These are phyloP conservation scores for Gerosis bhagava DNA, from an alignment of 2,888 invertebrate genomes.

Conservation along the genomic window DNA sequence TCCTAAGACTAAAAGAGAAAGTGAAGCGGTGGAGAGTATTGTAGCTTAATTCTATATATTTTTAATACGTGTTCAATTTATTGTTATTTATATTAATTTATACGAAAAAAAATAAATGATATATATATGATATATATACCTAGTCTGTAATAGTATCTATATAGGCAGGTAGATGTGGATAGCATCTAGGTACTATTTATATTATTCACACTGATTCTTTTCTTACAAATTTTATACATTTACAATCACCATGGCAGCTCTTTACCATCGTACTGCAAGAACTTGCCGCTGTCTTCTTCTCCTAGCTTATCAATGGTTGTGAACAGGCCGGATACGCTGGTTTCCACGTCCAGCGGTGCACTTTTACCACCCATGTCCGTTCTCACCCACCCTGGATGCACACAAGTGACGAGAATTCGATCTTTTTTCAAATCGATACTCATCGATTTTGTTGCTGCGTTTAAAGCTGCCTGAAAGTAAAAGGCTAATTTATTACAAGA, in stretches of 20 bases:
- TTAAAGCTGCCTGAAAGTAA: conserved; percentile 87
- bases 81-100: too few relatives aligned
- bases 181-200: too few relatives aligned
- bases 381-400: conserved; percentile 97
- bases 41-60: too few relatives aligned
- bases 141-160: too few relatives aligned
- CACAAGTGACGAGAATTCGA: conserved; percentile 86
- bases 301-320: conserved; percentile 84
- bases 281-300: conserved; percentile 87
- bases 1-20: too few relatives aligned
- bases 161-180: too few relatives aligned
- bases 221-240: too few relatives aligned
- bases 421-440: conserved; percentile 90
- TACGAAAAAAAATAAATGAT: too few relatives aligned
- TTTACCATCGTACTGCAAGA: conserved; percentile 90
- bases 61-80: too few relatives aligned
- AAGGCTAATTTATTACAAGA: neutral
- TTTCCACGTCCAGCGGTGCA: conserved; percentile 88
- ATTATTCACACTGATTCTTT: too few relatives aligned
- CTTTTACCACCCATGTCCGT: conserved; percentile 94
- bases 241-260: conserved; percentile 86
- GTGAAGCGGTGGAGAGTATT: too few relatives aligned
- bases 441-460: conserved; percentile 93
- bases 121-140: too few relatives aligned
- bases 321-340: conserved; percentile 86